Evolutionary conservation across 2,113 vertebrate species (phyloP).

Genomic region (Lycaon pictus): DNA sequence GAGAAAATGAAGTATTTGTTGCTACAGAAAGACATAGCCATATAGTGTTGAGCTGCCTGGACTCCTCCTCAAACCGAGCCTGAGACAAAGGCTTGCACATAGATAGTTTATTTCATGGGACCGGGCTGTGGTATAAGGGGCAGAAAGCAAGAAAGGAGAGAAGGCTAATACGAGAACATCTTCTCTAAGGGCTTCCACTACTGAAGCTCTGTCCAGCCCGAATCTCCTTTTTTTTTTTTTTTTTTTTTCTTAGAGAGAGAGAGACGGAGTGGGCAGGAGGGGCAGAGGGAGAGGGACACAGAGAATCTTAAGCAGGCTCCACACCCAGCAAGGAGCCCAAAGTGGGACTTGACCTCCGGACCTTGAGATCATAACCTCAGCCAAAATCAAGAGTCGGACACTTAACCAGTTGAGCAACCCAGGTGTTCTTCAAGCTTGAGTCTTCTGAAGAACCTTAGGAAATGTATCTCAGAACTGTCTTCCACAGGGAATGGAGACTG

Average conservation of each 20-base stretch:
- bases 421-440: not conserved
- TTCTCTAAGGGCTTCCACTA: not conserved
- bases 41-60: not conserved
- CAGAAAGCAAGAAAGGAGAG: not conserved
- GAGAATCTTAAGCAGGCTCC: not conserved
- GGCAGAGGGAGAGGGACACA: not conserved
- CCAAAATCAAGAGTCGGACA: not conserved
- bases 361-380: not conserved
- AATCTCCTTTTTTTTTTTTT: not conserved
- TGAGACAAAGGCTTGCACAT: not conserved
- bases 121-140: rapidly evolving
- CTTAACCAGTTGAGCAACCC: not conserved
- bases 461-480: not conserved
- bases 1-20: constrained; percentile 34
- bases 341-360: not conserved
- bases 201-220: not conserved
- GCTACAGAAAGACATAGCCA: not conserved
- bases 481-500: not conserved
- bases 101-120: not conserved
- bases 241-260: not conserved
- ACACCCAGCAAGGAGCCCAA: rapidly evolving
- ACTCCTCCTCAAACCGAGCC: not conserved
- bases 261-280: not conserved
- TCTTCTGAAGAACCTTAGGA: not conserved
- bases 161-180: not conserved